Evolutionary conservation across 2,888 invertebrate species (phyloP).

Genomic region (Watsonalla binaria): DNA sequence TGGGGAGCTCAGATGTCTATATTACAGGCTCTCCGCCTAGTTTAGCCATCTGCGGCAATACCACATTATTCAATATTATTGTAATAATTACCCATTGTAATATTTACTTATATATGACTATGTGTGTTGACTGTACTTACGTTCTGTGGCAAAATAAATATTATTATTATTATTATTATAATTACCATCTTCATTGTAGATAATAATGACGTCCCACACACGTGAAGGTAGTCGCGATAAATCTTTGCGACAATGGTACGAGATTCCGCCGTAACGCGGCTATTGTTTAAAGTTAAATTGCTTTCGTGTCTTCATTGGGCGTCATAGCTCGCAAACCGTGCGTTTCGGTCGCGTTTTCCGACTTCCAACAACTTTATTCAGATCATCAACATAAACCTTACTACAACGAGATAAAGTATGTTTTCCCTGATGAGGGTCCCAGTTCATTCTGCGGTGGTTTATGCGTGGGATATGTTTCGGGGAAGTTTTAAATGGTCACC

Average conservation of each 20-base stretch:
- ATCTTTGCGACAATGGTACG: constrained; percentile 15
- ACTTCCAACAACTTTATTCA: background rate
- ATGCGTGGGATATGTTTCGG: constrained; percentile 15
- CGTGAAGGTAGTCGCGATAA: background rate
- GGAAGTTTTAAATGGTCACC: constrained; percentile 58
- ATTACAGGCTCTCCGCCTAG: too few relatives aligned
- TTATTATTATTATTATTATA: too few relatives aligned
- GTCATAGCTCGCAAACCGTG: constrained; percentile 5
- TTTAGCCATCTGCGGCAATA: too few relatives aligned
- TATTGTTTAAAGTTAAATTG: constrained; percentile 63
- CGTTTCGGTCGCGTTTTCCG: constrained; percentile 2
- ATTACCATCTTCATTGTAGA: too few relatives aligned
- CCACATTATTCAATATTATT: too few relatives aligned
- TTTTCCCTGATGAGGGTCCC: background rate
- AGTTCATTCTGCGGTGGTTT: background rate
- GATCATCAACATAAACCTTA: background rate
- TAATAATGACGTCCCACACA: background rate
- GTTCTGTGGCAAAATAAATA: too few relatives aligned
- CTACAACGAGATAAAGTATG: background rate
- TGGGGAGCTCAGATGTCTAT: too few relatives aligned
- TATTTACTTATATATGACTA: too few relatives aligned
- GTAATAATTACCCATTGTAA: too few relatives aligned
- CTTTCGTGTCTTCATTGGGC: constrained; percentile 18
- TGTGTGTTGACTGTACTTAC: too few relatives aligned
- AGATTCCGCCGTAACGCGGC: constrained; percentile 17